Percentiles rank a stretch among this genome's conserved stretches.
Evolutionary conservation across 2,113 vertebrate species (phyloP).

Genomic region (Lipophrys pholis): DNA sequence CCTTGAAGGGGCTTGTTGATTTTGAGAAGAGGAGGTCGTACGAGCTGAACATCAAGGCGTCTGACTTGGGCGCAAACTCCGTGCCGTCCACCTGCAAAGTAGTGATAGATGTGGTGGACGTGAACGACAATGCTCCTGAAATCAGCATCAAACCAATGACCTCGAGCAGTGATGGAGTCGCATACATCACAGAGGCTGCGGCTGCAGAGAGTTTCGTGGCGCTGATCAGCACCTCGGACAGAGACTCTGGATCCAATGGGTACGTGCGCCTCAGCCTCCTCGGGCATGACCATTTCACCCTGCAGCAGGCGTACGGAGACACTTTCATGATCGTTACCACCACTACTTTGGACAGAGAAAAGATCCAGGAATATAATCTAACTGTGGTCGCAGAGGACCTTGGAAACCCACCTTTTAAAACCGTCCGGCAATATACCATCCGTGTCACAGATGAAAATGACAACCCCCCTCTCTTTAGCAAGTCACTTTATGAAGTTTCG

Average conservation of each 20-base stretch:
- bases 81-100: slow-evolving; percentile 77
- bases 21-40: slow-evolving; percentile 78
- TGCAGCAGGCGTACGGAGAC: slow-evolving; percentile 84
- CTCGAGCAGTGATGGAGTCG: slow-evolving; percentile 78
- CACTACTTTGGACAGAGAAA: slow-evolving; percentile 79
- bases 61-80: slow-evolving; percentile 72
- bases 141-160: slow-evolving; percentile 85
- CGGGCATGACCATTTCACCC: slow-evolving; percentile 82
- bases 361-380: slow-evolving; percentile 81
- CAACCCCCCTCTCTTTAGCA: slow-evolving; percentile 81
- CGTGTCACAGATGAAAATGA: slow-evolving; percentile 84
- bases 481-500: slow-evolving; percentile 79
- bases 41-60: slow-evolving; percentile 78
- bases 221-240: slow-evolving; percentile 84
- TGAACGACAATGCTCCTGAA: slow-evolving; percentile 84
- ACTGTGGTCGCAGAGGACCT: slow-evolving; percentile 83
- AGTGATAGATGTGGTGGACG: slow-evolving; percentile 79
- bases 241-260: slow-evolving; percentile 84
- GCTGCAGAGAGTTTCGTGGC: slow-evolving; percentile 85
- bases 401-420: slow-evolving; percentile 82
- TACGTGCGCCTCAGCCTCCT: slow-evolving; percentile 79
- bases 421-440: slow-evolving; percentile 79
- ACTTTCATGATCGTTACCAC: slow-evolving; percentile 83
- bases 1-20: slow-evolving; percentile 75
- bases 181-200: slow-evolving; percentile 83